phyloP scores from a whole-genome alignment of 2,113 vertebrate species.

The Macroglossus sobrinus region DNA sequence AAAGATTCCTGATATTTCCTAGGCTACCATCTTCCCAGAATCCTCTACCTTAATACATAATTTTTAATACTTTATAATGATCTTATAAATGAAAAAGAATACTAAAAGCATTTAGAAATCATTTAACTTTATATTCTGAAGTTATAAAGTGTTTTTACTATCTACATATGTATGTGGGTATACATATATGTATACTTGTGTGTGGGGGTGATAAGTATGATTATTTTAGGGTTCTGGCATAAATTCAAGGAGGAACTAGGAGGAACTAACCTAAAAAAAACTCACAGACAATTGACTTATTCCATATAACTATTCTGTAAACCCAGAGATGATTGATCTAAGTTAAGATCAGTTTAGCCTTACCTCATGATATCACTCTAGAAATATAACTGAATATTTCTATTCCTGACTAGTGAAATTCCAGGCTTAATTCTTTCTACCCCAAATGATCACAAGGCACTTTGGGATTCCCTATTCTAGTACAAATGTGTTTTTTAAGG shows the following conservation, averaged over 20 bases:
- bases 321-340: neutral
- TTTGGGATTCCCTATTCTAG: neutral
- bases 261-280: neutral
- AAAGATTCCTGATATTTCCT: neutral
- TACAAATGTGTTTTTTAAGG: neutral
- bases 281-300: neutral
- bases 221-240: neutral
- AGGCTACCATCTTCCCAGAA: neutral
- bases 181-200: neutral
- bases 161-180: neutral
- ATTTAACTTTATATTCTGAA: neutral
- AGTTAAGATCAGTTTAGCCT: neutral
- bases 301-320: neutral
- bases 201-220: neutral
- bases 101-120: slow-evolving; percentile 1
- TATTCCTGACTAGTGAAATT: neutral
- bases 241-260: neutral
- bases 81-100: neutral
- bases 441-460: neutral
- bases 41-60: neutral
- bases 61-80: neutral
- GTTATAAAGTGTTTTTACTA: neutral
- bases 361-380: neutral
- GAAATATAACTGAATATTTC: neutral
- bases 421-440: neutral